A percentile compares a stretch with the other conserved stretches of the same genome.
Conservation (phyloP, 2,888 invertebrate genomes). For the Acleris sparsana region DNA sequence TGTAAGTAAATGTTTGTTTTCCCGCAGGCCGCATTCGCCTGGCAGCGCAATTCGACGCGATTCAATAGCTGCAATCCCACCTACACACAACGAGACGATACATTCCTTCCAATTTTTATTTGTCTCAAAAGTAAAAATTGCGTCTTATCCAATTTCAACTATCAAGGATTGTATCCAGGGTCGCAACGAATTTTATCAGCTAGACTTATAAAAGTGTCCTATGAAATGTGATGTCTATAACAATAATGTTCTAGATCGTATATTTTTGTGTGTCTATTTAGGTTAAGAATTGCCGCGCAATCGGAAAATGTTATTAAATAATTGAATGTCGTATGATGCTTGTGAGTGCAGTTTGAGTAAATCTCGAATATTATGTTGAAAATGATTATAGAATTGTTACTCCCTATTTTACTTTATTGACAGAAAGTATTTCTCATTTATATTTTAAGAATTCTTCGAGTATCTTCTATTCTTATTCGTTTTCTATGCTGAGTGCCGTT, state of each 20-base stretch:
- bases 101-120: constrained; percentile 63
- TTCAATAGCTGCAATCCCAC: constrained; percentile 58
- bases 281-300: constrained; percentile 69
- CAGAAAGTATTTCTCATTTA: constrained; percentile 34
- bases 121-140: constrained; percentile 49
- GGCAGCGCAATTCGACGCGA: constrained; percentile 75
- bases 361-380: constrained; percentile 28
- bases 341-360: constrained; percentile 3
- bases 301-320: constrained; percentile 75
- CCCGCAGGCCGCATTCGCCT: constrained; percentile 72
- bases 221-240: constrained; percentile 80
- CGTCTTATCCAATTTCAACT: constrained; percentile 58
- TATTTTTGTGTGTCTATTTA: constrained; percentile 82
- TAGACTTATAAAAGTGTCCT: constrained; percentile 77
- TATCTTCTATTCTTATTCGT: constrained; percentile 48
- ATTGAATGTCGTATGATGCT: constrained; percentile 18
- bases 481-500: constrained; percentile 43
- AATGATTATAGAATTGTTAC: constrained; percentile 25
- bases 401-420: constrained; percentile 35
- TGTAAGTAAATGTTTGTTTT: not conserved
- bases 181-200: constrained; percentile 78
- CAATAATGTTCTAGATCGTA: constrained; percentile 81
- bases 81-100: constrained; percentile 53
- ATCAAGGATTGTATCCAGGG: constrained; percentile 62
- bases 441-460: constrained; percentile 42